These are phyloP conservation scores for Tragelaphus eurycerus DNA, from an alignment of 2,797 vertebrate genomes.

Conservation along the genomic window DNA sequence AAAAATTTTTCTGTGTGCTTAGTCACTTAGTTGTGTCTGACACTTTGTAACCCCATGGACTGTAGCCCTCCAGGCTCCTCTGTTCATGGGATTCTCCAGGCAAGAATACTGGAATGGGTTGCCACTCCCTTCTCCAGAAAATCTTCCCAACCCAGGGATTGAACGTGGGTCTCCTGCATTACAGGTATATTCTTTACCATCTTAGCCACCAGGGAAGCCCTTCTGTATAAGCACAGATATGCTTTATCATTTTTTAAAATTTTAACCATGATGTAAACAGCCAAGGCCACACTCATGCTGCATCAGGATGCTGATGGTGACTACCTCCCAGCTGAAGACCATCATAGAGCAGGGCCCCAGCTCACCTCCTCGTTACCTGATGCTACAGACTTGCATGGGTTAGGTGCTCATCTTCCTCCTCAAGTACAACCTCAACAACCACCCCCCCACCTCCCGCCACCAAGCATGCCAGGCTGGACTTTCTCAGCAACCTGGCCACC, in stretches of 20 bases:
- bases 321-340: slow-evolving; percentile 95
- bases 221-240: background rate
- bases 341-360: slow-evolving; percentile 89
- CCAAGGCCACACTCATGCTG: slow-evolving; percentile 92
- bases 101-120: background rate
- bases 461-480: slow-evolving; percentile 90
- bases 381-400: slow-evolving; percentile 91
- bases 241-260: background rate
- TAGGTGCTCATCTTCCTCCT: slow-evolving; percentile 96
- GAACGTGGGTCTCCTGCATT: background rate
- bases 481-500: slow-evolving; percentile 92
- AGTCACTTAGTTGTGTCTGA: background rate
- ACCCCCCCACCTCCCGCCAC: too few relatives aligned
- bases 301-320: slow-evolving; percentile 95
- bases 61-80: background rate
- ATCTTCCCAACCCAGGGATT: background rate
- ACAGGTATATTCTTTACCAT: background rate
- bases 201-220: background rate
- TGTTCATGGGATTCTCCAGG: background rate
- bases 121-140: background rate
- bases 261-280: slow-evolving; percentile 93
- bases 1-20: background rate
- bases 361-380: slow-evolving; percentile 91
- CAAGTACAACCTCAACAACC: slow-evolving; percentile 95
- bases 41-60: background rate